These are phyloP conservation scores for Saturnia pavonia DNA, from an alignment of 2,888 invertebrate species.

Conservation along the genomic window DNA sequence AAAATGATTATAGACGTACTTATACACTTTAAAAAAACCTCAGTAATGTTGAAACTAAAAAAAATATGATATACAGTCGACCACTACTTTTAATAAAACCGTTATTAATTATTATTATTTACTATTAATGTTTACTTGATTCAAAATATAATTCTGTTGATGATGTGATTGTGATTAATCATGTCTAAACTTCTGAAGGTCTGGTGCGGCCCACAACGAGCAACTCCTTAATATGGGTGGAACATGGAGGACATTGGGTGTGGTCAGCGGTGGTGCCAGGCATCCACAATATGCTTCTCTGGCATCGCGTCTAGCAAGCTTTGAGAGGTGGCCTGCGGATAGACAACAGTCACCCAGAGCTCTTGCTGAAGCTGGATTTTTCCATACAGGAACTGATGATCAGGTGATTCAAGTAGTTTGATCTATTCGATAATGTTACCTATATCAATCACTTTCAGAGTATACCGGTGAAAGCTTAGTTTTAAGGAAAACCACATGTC, in stretches of 20 bases:
- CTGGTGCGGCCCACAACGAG: slow-evolving; percentile 67
- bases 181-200: slow-evolving; percentile 36
- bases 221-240: slow-evolving; percentile 59
- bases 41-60: no score
- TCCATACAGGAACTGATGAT: slow-evolving; percentile 88
- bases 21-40: no score
- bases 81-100: background rate
- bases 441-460: background rate
- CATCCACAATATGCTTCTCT: slow-evolving; percentile 86
- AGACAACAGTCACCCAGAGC: slow-evolving; percentile 88
- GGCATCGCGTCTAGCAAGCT: slow-evolving; percentile 86
- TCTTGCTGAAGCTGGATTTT: slow-evolving; percentile 94
- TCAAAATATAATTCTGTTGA: background rate
- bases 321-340: slow-evolving; percentile 87
- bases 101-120: no score
- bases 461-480: background rate
- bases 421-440: background rate
- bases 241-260: slow-evolving; percentile 65
- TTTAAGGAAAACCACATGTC: no score
- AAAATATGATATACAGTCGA: no score
- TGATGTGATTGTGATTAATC: background rate
- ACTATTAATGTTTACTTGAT: background rate
- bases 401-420: slow-evolving; percentile 64
- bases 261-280: slow-evolving; percentile 72
- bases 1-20: no score